Evolutionary conservation across 2,797 vertebrate genomes (phyloP), one percentile per base, ranked within the genome.

Genomic region (Paramormyrops hopkinsi): DNA sequence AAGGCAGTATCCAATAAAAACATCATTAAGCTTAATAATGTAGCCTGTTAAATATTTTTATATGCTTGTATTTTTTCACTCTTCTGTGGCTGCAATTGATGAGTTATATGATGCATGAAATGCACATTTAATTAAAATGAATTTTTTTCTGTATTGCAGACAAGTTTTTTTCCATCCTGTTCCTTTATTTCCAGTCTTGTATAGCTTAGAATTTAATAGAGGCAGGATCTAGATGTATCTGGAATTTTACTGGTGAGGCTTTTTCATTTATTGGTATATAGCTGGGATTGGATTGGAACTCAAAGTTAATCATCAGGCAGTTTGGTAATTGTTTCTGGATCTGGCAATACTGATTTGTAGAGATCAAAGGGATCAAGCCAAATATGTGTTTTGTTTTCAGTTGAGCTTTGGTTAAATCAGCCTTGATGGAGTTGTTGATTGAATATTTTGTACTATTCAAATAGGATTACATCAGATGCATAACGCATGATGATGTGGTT

Each of bases 201-300:
- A 46, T 46, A 9, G 76, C 41, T 44, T 82, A 9, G 1, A n/a
- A 46, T 82, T 82, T 46, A 46, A 46, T 82, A 46, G 22, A 82
- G 69, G 5, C 33, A 7, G 69, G 41, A 46, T 82, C 76, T 82
- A 82, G 6, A 82, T 46, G 76, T 82, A 82, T 82, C 19, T 82
- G 69, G 12, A 76, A 76, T 76, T 76, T 76, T 76, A 76, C 69
- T 76, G 69, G 29, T 76, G 69, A 76, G 33, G 33, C 69, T 17
- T 76, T 76, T 73, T 76, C 14, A 76, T 76, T 76, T 76, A 37
- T 76, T 76, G 33, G 69, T 76, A 76, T 76, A 41, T 76, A 76
- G 69, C 33, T 41, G 69, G 69, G 33, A 76, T 76, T 76, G 69
- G 14, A 41, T 76, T 76, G 37, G 69, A 73, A 76, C 33, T 76